Evolutionary conservation across 1,140 invertebrate species (phyloP), one percentile per base, ranked within the genome.

Genomic region (Chironomus tepperi): DNA sequence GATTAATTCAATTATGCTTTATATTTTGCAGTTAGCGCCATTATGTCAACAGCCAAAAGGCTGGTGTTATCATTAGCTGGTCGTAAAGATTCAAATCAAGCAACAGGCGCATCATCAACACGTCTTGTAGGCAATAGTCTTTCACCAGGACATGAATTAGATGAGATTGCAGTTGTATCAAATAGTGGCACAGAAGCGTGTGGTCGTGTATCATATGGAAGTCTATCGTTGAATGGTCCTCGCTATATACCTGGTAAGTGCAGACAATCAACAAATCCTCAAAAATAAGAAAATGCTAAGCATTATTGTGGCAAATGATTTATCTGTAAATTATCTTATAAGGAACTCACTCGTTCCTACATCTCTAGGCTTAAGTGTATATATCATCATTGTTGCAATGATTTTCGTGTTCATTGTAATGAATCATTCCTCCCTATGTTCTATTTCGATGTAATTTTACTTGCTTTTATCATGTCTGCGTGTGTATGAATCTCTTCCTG

Each of bases 161-260:
- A 92, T 77, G 90, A 92, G 83, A 92, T 93, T 78, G 89, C 91
- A 43, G 88, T 93, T 76, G 89, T 92, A 73, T 88, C 85, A 21
- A 85, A 85, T 76, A 87, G 87, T 77, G 86, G 85, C 76, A 18
- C 18, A 70, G 83, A 84, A 77, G 83, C 84, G 74, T 83, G 85
- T 78, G 77, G 85, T 78, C 85, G 88, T 80, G 85, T 89, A 78
- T 85, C 88, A 79, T 86, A 89, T 84, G 84, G 88, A 79, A 80
- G 84, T 77, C 42, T 75, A 75, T 81, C 84, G 76, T 79, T 84
- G 77, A 89, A 90, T 80, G 87, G 89, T 76, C 89, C 89, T 10
- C 81, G 87, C 76, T 86, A 88, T 76, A 86, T 90, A 75, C 89
- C 88, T 79, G 87, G 73, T 74, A 24, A 57, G 47, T 57, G 12